Evolutionary conservation across 2,113 vertebrate species (phyloP).

Genomic region (Garra rufa): DNA sequence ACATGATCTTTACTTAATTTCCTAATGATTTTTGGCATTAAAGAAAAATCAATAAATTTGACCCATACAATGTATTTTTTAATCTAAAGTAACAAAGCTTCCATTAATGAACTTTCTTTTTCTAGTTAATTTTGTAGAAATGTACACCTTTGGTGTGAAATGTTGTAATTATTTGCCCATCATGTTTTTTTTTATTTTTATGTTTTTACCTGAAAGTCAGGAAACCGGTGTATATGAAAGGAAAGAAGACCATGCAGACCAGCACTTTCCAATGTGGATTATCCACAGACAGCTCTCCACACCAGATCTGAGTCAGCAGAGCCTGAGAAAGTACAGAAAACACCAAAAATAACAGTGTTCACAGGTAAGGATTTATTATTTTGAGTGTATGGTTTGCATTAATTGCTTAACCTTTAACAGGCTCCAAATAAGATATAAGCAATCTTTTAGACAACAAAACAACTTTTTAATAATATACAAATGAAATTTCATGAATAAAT

Average conservation of each 20-base stretch:
- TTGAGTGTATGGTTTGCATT: not conserved
- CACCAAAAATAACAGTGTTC: not conserved
- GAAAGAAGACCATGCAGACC: conserved; percentile 84
- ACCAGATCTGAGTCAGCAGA: conserved; percentile 95
- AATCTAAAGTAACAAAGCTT: too few relatives aligned
- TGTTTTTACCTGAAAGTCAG: conserved; percentile 92
- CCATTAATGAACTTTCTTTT: too few relatives aligned
- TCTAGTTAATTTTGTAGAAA: too few relatives aligned
- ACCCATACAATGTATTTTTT: too few relatives aligned
- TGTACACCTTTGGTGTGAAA: too few relatives aligned
- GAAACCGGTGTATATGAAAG: conserved; percentile 84
- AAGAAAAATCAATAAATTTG: too few relatives aligned
- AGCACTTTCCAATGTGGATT: conserved; percentile 85
- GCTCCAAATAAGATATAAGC: not conserved
- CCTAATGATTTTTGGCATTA: too few relatives aligned
- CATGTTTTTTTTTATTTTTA: too few relatives aligned
- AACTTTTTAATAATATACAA: not conserved
- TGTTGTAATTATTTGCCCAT: too few relatives aligned
- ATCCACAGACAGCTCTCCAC: conserved; percentile 88
- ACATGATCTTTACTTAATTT: too few relatives aligned
- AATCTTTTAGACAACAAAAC: not conserved
- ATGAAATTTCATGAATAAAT: not conserved
- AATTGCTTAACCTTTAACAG: not conserved
- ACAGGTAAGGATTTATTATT: not conserved
- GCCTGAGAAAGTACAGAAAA: conserved; percentile 70